Evolutionary conservation across 2,888 invertebrate species (phyloP).

Genomic region (Zhengitettix transpicula): DNA sequence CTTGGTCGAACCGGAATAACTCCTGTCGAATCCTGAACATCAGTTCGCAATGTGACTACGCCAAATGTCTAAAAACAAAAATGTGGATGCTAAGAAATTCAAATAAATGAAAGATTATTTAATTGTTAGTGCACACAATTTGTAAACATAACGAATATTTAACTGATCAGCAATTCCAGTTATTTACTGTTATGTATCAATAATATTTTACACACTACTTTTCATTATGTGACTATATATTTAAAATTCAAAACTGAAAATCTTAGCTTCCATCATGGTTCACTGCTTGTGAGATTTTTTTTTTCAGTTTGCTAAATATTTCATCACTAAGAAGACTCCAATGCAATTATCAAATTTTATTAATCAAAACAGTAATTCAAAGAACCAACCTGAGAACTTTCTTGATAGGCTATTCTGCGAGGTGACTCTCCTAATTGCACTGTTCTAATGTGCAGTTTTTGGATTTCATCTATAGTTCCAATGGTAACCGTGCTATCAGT

Average conservation of each 20-base stretch:
- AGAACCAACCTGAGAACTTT: slow-evolving; percentile 51
- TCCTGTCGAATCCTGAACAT: slow-evolving; percentile 65
- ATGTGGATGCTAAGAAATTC: no score
- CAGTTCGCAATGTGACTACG: slow-evolving; percentile 77
- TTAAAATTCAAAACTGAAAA: no score
- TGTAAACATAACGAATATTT: no score
- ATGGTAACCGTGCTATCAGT: slow-evolving; percentile 82
- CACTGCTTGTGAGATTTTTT: no score
- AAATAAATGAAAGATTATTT: no score
- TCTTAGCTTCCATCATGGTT: no score
- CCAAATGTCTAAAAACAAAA: slow-evolving; percentile 66
- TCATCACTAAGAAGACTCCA: background rate
- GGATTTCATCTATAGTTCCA: slow-evolving; percentile 96
- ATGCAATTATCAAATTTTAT: background rate
- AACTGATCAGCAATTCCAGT: no score
- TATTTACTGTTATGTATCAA: no score
- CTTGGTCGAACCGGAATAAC: slow-evolving; percentile 48
- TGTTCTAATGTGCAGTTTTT: slow-evolving; percentile 91
- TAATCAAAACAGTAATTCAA: background rate
- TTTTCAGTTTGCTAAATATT: no score
- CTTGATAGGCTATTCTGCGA: slow-evolving; percentile 87
- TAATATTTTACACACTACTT: no score
- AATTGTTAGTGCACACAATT: no score
- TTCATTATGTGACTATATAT: no score
- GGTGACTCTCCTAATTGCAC: slow-evolving; percentile 92